These are phyloP conservation scores for Apamea sordens DNA, from an alignment of 2,888 invertebrate species.

Conservation along the genomic window DNA sequence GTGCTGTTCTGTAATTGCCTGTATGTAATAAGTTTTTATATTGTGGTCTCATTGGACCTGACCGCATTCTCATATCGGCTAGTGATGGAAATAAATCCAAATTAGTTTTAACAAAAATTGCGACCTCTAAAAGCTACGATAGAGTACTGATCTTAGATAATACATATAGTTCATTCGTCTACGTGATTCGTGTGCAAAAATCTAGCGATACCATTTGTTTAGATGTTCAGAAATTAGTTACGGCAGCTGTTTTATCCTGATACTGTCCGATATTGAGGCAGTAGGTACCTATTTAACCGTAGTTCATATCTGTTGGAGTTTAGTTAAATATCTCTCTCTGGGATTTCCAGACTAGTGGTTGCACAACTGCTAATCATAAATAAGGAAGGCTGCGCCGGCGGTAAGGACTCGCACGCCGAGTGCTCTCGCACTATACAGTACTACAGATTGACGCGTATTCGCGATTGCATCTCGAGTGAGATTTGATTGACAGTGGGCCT, in stretches of 20 bases:
- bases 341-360: constrained; percentile 48
- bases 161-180: background rate
- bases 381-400: constrained; percentile 32
- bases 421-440: constrained; percentile 4
- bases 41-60: too few species aligned
- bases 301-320: constrained; percentile 14
- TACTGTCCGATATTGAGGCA: background rate
- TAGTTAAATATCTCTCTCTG: constrained; percentile 42
- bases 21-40: too few species aligned
- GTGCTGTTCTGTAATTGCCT: too few species aligned
- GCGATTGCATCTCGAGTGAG: constrained; percentile 57
- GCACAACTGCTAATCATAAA: constrained; percentile 51
- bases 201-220: background rate
- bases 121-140: too few species aligned
- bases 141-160: background rate
- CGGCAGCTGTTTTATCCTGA: constrained; percentile 11
- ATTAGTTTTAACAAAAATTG: too few species aligned
- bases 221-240: constrained; percentile 9
- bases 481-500: constrained; percentile 67
- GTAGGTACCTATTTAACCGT: background rate
- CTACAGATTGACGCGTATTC: constrained; percentile 31
- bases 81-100: too few species aligned
- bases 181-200: background rate
- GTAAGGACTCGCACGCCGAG: constrained; percentile 33
- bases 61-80: too few species aligned